A percentile compares a stretch with the other conserved stretches of the same genome.
Evolutionary conservation across 37 sponge, comb jelly and placozoan species (phyloP).

Genomic region (Oopsacas minuta): DNA sequence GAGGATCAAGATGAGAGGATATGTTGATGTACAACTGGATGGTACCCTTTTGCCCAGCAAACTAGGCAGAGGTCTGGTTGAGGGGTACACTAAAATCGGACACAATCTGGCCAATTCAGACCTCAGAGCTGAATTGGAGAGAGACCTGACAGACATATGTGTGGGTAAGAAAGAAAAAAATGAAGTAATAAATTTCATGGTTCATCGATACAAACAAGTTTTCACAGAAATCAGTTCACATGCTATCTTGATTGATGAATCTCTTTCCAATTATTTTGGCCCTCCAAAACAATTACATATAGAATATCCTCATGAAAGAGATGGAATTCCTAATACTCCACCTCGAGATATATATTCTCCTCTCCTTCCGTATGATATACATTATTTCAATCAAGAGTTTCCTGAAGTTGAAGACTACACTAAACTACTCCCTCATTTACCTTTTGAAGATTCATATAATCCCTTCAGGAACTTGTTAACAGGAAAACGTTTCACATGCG

Average conservation of each 20-base stretch:
- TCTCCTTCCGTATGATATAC: too few relatives aligned
- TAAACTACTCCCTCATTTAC: too few relatives aligned
- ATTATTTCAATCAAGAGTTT: too few relatives aligned
- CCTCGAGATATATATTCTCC: too few relatives aligned
- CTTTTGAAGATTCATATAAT: too few relatives aligned
- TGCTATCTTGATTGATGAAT: constrained; percentile 45
- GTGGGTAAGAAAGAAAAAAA: not conserved
- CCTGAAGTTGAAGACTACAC: too few relatives aligned
- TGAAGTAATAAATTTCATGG: constrained; percentile 39
- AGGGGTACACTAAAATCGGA: constrained; percentile 86
- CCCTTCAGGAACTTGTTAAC: not conserved
- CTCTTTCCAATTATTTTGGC: constrained; percentile 74
- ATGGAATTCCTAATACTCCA: too few relatives aligned
- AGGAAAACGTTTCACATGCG: not conserved
- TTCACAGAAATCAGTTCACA: constrained; percentile 32
- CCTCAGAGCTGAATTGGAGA: constrained; percentile 78
- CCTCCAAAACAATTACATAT: constrained; percentile 21
- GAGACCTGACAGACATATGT: constrained; percentile 38
- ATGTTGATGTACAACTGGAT: constrained; percentile 78
- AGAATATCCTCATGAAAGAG: not conserved
- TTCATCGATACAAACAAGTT: constrained; percentile 64
- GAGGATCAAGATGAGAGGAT: constrained; percentile 78
- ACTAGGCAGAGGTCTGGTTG: constrained; percentile 93
- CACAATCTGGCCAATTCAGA: constrained; percentile 72
- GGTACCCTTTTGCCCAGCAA: constrained; percentile 82